Evolutionary conservation across 2,797 vertebrate species (phyloP), one percentile per base, ranked within the genome.

Genomic region (Sebastes matsubarae): DNA sequence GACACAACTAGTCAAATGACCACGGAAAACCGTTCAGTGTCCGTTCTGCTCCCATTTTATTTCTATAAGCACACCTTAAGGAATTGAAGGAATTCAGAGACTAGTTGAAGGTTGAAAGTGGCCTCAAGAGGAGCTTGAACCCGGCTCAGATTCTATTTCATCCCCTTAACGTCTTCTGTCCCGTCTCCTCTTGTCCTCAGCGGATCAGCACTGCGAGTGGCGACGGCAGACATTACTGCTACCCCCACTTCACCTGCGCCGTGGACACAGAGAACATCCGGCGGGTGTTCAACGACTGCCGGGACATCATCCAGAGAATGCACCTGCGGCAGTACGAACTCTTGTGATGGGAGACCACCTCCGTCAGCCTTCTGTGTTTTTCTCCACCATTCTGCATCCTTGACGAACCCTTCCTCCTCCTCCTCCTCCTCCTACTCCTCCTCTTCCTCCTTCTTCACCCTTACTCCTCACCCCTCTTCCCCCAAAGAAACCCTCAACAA

Each of bases 191-290:
- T 16, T n/a, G 16, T 52, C 77, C 54, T 8, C 88, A 99, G 98
- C 96, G 97, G 96, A 99, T 99, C 97, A 99, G 98, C 87, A 99
- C 98, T 0, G 98, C 98, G 2, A 99, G 97, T 0, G 98, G 97
- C 0, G 98, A 99, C 0, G 98, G 98, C 86, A 96, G 97, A 82
- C 98, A 99, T 87, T 99, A 99, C 92, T 99, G 98, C 96, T 99
- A 99, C 94, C 98, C 98, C 1, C 98, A 99, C 94, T 99, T 99
- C 88, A 99, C 98, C 0, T 99, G 98, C 34, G 98, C 98, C 2
- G 97, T 99, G 93, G 98, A 99, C 97, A 99, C 98, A 2, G 98
- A 99, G 94, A 99, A 99, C 84, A 99, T 99, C 95, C 97, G 98
- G 89, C 95, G 98, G 83, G 98, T 99, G 87, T 99, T 99, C 96